These are phyloP conservation scores for Dromiciops gliroides DNA, from an alignment of 2,113 vertebrate species.

Conservation along the genomic window DNA sequence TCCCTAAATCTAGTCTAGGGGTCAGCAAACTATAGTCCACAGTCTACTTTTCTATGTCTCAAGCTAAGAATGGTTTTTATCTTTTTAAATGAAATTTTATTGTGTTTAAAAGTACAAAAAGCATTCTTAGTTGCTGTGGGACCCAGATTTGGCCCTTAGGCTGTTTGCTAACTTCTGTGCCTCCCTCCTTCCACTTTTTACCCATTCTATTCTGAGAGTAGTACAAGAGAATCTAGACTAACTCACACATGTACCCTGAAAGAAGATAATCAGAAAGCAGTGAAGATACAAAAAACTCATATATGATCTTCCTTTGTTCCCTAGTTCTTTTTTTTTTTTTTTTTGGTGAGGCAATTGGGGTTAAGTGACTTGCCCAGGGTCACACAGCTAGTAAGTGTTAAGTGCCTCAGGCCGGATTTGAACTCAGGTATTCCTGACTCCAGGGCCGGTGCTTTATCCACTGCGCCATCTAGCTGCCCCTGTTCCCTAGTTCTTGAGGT, in stretches of 20 bases:
- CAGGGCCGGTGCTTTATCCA: too few relatives aligned
- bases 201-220: neutral
- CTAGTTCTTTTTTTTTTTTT: too few relatives aligned
- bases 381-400: too few relatives aligned
- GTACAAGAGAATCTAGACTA: neutral
- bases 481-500: neutral
- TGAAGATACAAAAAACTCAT: neutral
- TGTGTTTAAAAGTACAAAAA: neutral
- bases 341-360: too few relatives aligned
- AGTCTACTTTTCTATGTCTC: neutral
- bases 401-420: too few relatives aligned
- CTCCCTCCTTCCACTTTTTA: neutral
- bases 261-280: neutral
- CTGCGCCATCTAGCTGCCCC: too few relatives aligned
- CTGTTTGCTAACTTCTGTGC: neutral
- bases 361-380: too few relatives aligned
- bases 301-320: slow-evolving; percentile 17
- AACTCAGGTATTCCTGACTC: too few relatives aligned
- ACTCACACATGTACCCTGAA: neutral
- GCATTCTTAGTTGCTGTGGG: neutral
- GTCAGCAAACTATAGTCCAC: neutral
- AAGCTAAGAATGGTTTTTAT: neutral
- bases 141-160: neutral
- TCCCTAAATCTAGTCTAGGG: neutral
- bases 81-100: neutral